phyloP scores from a whole-genome alignment of 2,888 invertebrate species.

The Euclidia mi region DNA sequence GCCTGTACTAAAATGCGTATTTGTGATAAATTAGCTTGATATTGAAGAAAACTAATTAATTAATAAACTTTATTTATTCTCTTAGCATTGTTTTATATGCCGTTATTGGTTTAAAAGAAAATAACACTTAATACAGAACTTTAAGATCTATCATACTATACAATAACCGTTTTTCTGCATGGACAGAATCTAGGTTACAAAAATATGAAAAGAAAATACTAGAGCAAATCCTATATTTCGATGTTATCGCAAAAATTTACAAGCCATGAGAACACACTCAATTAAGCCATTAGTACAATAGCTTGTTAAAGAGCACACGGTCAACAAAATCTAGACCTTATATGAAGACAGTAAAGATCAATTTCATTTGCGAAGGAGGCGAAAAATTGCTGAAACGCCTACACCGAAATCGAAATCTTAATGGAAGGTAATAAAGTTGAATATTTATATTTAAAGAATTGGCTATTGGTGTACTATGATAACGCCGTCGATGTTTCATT shows the following conservation, averaged over 20 bases:
- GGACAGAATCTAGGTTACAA: background rate
- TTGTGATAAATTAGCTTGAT: no score
- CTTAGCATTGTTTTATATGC: no score
- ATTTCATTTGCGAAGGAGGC: constrained; percentile 3
- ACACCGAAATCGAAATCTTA: constrained; percentile 37
- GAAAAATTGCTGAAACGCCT: constrained; percentile 8
- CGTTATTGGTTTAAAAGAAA: no score
- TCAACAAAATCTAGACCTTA: constrained; percentile 1
- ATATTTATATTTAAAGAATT: background rate
- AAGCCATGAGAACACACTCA: constrained; percentile 62
- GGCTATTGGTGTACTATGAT: constrained; percentile 11
- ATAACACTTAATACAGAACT: no score
- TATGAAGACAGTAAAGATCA: background rate
- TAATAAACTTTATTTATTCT: no score
- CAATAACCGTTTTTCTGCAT: no score
- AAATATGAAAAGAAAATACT: background rate
- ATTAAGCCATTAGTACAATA: constrained; percentile 63
- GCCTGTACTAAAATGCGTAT: no score
- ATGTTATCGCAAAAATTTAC: constrained; percentile 55
- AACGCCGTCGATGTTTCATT: constrained; percentile 18
- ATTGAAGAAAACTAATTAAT: no score
- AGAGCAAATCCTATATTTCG: constrained; percentile 31
- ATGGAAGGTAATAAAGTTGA: constrained; percentile 22
- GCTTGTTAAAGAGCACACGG: constrained; percentile 33
- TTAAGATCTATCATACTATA: no score